A percentile compares a stretch with the other conserved stretches of the same genome.
These are phyloP conservation scores for Caenorhabditis briggsae DNA, from an alignment of 1,140 invertebrate species.

Conservation along the genomic window DNA sequence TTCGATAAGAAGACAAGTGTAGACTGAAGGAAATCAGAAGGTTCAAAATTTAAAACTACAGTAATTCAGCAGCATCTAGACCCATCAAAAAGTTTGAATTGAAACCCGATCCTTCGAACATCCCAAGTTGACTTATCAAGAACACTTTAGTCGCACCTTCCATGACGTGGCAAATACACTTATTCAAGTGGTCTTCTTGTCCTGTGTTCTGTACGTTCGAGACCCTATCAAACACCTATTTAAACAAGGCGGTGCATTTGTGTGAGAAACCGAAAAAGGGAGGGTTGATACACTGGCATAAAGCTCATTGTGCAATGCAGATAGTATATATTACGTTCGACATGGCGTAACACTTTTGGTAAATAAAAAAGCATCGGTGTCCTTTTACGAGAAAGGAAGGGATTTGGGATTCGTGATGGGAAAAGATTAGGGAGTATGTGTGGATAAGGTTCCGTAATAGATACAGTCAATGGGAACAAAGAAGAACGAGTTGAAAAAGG, in stretches of 20 bases:
- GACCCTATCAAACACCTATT: background rate
- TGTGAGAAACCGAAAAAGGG: background rate
- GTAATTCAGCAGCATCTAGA: background rate
- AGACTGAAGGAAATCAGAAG: too few relatives aligned
- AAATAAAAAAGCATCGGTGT: constrained; percentile 34
- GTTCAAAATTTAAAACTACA: too few relatives aligned
- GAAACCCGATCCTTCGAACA: background rate
- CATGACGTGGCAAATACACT: constrained; percentile 48
- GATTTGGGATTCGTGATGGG: constrained; percentile 20
- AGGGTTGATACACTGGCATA: constrained; percentile 46
- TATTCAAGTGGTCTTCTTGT: background rate
- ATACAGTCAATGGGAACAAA: background rate
- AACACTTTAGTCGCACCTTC: constrained; percentile 39
- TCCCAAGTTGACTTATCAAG: constrained; percentile 29
- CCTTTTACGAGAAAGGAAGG: constrained; percentile 41
- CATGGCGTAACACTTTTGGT: constrained; percentile 53
- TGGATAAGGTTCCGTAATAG: background rate
- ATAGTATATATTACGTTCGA: constrained; percentile 51
- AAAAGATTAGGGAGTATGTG: constrained; percentile 5
- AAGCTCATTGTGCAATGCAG: constrained; percentile 49
- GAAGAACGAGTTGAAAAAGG: background rate
- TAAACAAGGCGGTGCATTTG: constrained; percentile 36
- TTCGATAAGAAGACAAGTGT: background rate
- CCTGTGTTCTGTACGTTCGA: background rate
- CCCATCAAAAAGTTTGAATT: background rate